Base-by-base conservation (phyloP, 2,888 invertebrate genomes). In the Pilophorus perplexus region DNA sequence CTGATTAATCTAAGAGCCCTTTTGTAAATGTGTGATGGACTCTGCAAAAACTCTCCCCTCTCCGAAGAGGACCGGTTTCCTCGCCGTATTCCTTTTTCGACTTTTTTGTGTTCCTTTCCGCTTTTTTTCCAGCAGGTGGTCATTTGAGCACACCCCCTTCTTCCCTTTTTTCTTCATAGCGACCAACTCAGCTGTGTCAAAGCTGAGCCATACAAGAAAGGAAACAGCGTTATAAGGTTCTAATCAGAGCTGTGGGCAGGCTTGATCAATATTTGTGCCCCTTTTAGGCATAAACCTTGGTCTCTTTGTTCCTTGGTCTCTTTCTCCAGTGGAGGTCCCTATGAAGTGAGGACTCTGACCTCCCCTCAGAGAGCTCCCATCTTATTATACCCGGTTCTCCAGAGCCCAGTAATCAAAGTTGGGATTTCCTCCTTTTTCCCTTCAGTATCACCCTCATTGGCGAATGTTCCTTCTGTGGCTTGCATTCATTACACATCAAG, bases 191-290 rank as follows among this genome's bases (percentile, higher is more conserved):
- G 20, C 48, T 16, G 48, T 48, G 48, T 48, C 48, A 48, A 48
- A 42, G 59, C 27, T 16, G 14, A 18, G n/a, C 10, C n/a, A 14
- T 42, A 59, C 25, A 42, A 59, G 59, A 59, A 42, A 59, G 59
- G 40, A 22, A 59, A 25, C 16, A 42, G 59, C 20, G 59, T 42
- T 42, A 25, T 42, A 59, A 59, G 59, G 38, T 59, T 59, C 42
- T 59, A 59, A 59, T 59, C 59, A 59, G 42, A 59, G 59, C 16
- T 40, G 40, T 40, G 42, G 42, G 23, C n/a, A 27, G 33, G 59
- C 40, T 59, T 59, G 40, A 59, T 59, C 59, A 59, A 59, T 59
- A 59, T 59, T 59, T 59, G 59, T 42, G 8, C 42, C 59, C 23
- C n/a, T 59, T 59, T 59, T 59, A 59, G 23, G 44, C n/a, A 18